Conservation (phyloP, 2,888 invertebrate genomes). For the Ariolimax columbianus region DNA sequence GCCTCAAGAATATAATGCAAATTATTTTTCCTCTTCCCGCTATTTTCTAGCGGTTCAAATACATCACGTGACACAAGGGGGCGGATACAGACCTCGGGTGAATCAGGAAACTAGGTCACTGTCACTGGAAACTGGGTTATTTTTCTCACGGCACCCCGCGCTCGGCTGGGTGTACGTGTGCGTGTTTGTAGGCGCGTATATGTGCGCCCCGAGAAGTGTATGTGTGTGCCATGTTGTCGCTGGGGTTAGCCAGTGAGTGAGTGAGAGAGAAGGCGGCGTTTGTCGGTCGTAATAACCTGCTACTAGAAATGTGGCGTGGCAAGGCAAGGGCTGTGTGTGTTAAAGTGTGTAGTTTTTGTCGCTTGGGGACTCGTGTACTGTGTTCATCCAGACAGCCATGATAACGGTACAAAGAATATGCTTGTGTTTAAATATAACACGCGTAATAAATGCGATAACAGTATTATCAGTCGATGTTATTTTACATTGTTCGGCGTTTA, state of each 20-base stretch:
- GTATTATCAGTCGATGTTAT: no score
- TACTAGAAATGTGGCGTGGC: background rate
- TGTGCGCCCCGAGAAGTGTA: background rate
- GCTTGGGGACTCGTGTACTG: background rate
- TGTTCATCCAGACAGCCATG: background rate
- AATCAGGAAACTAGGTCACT: constrained; percentile 37
- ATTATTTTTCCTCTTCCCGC: background rate
- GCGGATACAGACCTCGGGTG: background rate
- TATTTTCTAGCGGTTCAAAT: background rate
- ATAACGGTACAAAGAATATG: background rate
- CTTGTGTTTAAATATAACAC: background rate
- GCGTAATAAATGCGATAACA: no score
- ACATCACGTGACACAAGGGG: constrained; percentile 8
- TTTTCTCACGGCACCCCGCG: constrained; percentile 25
- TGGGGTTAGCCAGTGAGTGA: constrained; percentile 37
- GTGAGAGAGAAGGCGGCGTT: constrained; percentile 2
- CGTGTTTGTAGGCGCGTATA: background rate
- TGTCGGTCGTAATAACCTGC: constrained; percentile 20
- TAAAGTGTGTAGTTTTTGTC: background rate
- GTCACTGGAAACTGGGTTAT: constrained; percentile 46
- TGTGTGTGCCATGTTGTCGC: background rate
- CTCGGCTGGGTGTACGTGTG: background rate
- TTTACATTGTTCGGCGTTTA: no score
- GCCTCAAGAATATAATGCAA: background rate
- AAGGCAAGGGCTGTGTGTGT: background rate